Conservation (phyloP, 2,888 invertebrate species). For the Aproaerema taeniolella region DNA sequence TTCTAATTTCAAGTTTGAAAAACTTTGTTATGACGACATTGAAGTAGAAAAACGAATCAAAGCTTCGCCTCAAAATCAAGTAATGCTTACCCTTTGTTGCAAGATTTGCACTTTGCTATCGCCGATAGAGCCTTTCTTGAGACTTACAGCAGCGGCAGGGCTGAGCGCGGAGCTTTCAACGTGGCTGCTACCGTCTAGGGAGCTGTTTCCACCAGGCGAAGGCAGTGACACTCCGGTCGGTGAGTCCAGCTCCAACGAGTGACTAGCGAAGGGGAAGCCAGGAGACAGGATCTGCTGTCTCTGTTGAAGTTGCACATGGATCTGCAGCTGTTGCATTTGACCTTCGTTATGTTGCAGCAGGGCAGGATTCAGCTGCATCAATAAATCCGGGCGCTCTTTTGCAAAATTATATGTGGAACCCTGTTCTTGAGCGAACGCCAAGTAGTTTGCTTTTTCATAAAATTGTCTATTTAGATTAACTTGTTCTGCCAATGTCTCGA, state of each 20-base stretch:
- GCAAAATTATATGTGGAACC: conserved; percentile 77
- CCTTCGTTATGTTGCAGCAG: conserved; percentile 75
- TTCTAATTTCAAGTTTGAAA: conserved; percentile 18
- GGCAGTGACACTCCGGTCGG: conserved; percentile 87
- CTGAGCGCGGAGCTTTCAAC: conserved; percentile 78
- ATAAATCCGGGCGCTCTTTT: conserved; percentile 79
- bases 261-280: conserved; percentile 80
- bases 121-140: conserved; percentile 79
- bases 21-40: conserved; percentile 37
- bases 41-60: conserved; percentile 55
- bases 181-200: conserved; percentile 80
- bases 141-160: conserved; percentile 83
- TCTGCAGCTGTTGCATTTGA: conserved; percentile 81
- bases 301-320: conserved; percentile 84
- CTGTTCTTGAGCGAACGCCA: conserved; percentile 70
- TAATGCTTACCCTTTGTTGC: conserved; percentile 92
- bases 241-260: conserved; percentile 84
- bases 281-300: conserved; percentile 79
- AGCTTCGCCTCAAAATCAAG: conserved; percentile 78
- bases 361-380: conserved; percentile 77
- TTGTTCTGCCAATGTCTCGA: conserved; percentile 88
- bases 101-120: conserved; percentile 82
- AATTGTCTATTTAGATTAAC: conserved; percentile 79
- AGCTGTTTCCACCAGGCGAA: conserved; percentile 86
- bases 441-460: conserved; percentile 70